phyloP scores from a whole-genome alignment of 2,797 vertebrate genomes.

The Glyptemys insculpta region DNA sequence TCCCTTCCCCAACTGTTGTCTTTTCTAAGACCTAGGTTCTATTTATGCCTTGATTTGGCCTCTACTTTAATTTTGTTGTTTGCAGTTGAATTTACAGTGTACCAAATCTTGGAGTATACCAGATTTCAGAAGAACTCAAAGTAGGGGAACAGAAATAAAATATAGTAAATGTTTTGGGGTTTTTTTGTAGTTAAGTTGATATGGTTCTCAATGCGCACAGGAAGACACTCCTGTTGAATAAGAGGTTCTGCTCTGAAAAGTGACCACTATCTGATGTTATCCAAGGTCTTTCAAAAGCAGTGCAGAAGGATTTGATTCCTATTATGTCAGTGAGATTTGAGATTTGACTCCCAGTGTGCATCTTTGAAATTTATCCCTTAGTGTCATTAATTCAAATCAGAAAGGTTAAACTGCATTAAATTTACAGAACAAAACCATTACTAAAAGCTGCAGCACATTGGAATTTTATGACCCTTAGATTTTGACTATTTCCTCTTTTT shows the following conservation, averaged over 20 bases:
- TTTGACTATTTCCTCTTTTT: background rate
- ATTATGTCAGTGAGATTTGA: conserved; percentile 26
- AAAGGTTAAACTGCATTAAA: background rate
- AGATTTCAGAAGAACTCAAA: conserved; percentile 11
- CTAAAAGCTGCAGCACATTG: background rate
- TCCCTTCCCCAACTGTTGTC: background rate
- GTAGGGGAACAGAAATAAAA: conserved; percentile 20
- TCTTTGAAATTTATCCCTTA: conserved; percentile 8
- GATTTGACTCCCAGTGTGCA: conserved; percentile 11
- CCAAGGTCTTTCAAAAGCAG: conserved; percentile 43
- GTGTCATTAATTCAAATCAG: background rate
- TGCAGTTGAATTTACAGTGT: background rate
- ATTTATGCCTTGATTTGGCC: background rate
- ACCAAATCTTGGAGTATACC: background rate
- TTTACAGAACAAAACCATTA: background rate
- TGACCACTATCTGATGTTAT: background rate
- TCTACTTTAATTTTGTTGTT: background rate
- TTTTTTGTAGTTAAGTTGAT: conserved; percentile 36
- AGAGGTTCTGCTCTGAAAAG: background rate
- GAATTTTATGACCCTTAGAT: background rate
- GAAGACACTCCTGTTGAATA: conserved; percentile 37
- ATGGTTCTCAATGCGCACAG: conserved; percentile 14
- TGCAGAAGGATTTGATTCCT: conserved; percentile 34
- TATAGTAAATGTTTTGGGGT: background rate
- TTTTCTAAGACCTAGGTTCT: background rate